Conservation (phyloP, 1,140 invertebrate species). For the Harlomillsia oculata region DNA sequence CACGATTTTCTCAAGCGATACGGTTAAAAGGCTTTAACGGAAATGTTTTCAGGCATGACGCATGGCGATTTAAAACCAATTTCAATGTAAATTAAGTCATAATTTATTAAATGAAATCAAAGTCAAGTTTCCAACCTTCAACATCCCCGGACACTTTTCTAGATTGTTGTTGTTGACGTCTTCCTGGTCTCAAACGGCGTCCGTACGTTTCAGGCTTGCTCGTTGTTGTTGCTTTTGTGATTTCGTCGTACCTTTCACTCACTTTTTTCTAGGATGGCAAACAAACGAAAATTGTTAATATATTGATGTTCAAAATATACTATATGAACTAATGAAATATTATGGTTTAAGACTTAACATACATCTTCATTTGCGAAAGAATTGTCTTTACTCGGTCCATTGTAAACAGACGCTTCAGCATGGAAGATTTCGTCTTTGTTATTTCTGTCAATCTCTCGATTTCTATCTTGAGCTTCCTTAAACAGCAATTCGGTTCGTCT, state of each 20-base stretch:
- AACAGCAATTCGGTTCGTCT: constrained; percentile 11
- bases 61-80: too few species aligned
- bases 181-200: constrained; percentile 3
- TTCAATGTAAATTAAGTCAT: too few species aligned
- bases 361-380: constrained; percentile 26
- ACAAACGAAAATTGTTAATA: not conserved
- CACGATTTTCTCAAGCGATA: too few species aligned
- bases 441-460: constrained; percentile 4
- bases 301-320: not conserved
- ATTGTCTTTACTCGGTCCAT: constrained; percentile 22
- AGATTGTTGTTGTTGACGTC: constrained; percentile 4
- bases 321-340: too few species aligned
- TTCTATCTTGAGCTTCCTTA: constrained; percentile 8
- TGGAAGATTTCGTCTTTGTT: constrained; percentile 33
- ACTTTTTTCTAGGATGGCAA: constrained; percentile 2
- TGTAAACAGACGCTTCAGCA: constrained; percentile 31
- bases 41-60: too few species aligned
- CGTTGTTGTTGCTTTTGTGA: not conserved
- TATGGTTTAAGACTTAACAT: not conserved
- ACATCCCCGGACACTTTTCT: too few species aligned
- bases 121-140: too few species aligned
- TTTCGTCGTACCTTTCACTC: not conserved
- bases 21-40: too few species aligned
- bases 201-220: constrained; percentile 2
- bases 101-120: too few species aligned